Conservation (phyloP, 2,888 invertebrate species). For the Leptopilina syphax region DNA sequence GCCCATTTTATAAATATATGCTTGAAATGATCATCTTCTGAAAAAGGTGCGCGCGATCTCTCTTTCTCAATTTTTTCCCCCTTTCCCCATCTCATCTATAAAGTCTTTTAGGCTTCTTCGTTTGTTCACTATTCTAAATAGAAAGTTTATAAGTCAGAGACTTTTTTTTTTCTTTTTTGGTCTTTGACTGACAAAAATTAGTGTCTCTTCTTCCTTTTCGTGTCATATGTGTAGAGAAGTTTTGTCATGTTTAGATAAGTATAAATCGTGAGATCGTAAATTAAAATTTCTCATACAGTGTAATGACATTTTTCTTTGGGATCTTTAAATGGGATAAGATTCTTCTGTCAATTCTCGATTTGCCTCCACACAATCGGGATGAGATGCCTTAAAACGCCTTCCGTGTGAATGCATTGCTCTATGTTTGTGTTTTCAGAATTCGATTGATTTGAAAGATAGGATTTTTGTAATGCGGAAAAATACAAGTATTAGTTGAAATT, state of each 20-base stretch:
- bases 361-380: not conserved
- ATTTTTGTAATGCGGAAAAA: not conserved
- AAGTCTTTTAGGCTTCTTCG: conserved; percentile 3
- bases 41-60: conserved; percentile 6
- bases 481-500: not conserved
- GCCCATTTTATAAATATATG: conserved; percentile 1
- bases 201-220: conserved; percentile 21
- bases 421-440: conserved; percentile 1
- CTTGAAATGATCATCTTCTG: conserved; percentile 3
- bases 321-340: conserved; percentile 32
- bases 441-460: not conserved
- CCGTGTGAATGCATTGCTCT: not conserved
- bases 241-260: not conserved
- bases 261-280: conserved; percentile 19
- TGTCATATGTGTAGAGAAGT: not conserved
- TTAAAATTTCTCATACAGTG: not conserved
- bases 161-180: conserved; percentile 33
- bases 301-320: conserved; percentile 9
- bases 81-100: conserved; percentile 17
- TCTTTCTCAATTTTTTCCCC: conserved; percentile 10
- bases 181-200: not conserved
- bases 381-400: conserved; percentile 19
- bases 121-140: conserved; percentile 31
- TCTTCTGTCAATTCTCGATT: conserved; percentile 29
- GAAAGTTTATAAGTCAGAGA: conserved; percentile 24